Conservation (phyloP, 2,113 vertebrate genomes). For the Scortum barcoo region DNA sequence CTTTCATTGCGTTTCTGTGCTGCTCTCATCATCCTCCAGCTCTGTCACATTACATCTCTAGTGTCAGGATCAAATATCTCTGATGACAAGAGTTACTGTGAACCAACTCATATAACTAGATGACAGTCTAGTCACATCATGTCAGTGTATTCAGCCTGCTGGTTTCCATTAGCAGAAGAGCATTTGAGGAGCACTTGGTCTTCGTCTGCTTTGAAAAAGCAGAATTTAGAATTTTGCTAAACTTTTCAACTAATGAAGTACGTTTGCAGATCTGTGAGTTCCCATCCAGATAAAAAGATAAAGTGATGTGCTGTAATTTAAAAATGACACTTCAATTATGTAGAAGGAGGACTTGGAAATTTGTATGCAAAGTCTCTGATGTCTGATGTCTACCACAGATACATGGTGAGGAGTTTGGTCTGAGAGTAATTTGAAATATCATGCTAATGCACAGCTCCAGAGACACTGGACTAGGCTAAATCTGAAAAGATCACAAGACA, state of each 20-base stretch:
- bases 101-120: constrained; percentile 43
- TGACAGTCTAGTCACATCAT: constrained; percentile 61
- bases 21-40: constrained; percentile 2
- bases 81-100: constrained; percentile 41
- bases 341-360: not conserved
- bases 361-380: not conserved
- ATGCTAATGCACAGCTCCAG: not conserved
- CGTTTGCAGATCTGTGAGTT: not conserved
- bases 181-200: constrained; percentile 31
- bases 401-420: not conserved
- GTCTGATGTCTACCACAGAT: not conserved
- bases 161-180: constrained; percentile 41
- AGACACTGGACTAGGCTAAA: not conserved
- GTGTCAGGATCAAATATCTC: constrained; percentile 35
- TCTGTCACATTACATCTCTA: constrained; percentile 56
- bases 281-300: not conserved
- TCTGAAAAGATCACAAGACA: not conserved
- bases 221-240: constrained; percentile 10
- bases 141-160: constrained; percentile 58
- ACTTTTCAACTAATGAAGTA: not conserved
- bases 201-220: not conserved
- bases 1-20: constrained; percentile 29
- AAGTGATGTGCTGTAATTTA: not conserved
- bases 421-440: not conserved
- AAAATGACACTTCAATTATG: not conserved